Base-by-base conservation (phyloP, 1,140 invertebrate genomes). In the Halotydeus destructor region DNA sequence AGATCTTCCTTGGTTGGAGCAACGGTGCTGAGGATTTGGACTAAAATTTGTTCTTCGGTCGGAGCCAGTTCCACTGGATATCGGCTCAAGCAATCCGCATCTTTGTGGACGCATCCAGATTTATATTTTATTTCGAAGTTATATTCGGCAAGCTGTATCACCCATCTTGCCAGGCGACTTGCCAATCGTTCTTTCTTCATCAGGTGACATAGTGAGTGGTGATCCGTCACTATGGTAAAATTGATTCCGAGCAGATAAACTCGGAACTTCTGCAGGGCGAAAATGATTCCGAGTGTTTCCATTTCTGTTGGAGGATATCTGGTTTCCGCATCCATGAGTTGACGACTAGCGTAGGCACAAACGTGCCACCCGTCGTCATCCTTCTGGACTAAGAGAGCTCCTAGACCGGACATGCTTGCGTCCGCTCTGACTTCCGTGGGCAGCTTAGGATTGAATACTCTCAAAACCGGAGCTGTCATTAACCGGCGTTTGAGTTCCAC, bases 101-200 rank as follows among this genome's bases (percentile, higher is more conserved):
- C 44, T 5, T 18, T 22, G 35, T 46, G 44, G 14, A 39, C 25
- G 3, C 31, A 2, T 2, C 44, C 44, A 0, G 35, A 37, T 44
- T 49, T 44, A n/a, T 49, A 45, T 3, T 38, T 22, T 41, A 54
- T 43, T 5, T 45, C 36, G 12, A 44, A 52, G 3, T 48, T 35
- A 40, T 37, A 52, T 14, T 50, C 38, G 30, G 49, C 25, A 11
- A 55, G 30, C 31, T 48, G 36, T 1, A 48, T 18, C 1, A 46
- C 37, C 51, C 54, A 55, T 24, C 48, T 28, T 12, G 34, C 38
- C 14, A 55, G 28, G 1, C 35, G 14, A 21, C 26, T 24, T 21
- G 35, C 21, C 2, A 37, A 8, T 37, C 26, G 22, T 24, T 18
- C 21, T 21, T 37, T 37, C 6, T 21, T 21, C 14, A 12, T 18